Percentiles rank a stretch among this genome's conserved stretches.
Conservation (phyloP, 1,140 invertebrate species). For the Drosophila malerkotliana region DNA sequence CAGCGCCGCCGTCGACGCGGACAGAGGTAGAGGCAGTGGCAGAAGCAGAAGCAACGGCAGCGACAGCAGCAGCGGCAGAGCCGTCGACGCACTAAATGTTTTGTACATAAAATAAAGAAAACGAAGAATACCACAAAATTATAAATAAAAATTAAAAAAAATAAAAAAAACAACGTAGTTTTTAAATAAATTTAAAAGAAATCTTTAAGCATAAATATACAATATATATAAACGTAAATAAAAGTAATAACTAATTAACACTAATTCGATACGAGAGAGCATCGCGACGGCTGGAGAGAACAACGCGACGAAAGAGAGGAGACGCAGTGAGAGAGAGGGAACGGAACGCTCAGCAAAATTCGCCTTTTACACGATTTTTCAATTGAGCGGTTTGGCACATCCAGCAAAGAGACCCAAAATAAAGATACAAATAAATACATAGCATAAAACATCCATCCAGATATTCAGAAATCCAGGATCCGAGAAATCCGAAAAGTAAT, state of each 20-base stretch:
- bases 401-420: slow-evolving; percentile 22
- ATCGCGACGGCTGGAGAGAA: slow-evolving; percentile 9
- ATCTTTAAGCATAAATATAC: slow-evolving; percentile 52
- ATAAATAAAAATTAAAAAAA: slow-evolving; percentile 55
- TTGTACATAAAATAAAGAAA: background rate
- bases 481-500: no score
- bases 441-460: slow-evolving; percentile 43
- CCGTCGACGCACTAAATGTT: slow-evolving; percentile 28
- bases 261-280: slow-evolving; percentile 5
- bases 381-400: slow-evolving; percentile 53
- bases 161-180: slow-evolving; percentile 65
- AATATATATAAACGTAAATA: slow-evolving; percentile 21
- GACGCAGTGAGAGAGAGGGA: slow-evolving; percentile 11
- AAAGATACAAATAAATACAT: background rate
- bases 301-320: slow-evolving; percentile 19
- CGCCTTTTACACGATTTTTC: slow-evolving; percentile 75
- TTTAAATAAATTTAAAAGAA: slow-evolving; percentile 58
- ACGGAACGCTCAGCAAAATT: slow-evolving; percentile 63
- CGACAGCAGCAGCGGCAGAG: slow-evolving; percentile 21
- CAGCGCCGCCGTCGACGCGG: slow-evolving; percentile 33
- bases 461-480: slow-evolving; percentile 1
- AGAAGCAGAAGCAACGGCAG: slow-evolving; percentile 22
- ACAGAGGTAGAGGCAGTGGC: slow-evolving; percentile 37
- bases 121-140: background rate
- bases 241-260: slow-evolving; percentile 27